These are phyloP conservation scores for Brachypalpus laphriformis DNA, from an alignment of 2,888 invertebrate species.

Conservation along the genomic window DNA sequence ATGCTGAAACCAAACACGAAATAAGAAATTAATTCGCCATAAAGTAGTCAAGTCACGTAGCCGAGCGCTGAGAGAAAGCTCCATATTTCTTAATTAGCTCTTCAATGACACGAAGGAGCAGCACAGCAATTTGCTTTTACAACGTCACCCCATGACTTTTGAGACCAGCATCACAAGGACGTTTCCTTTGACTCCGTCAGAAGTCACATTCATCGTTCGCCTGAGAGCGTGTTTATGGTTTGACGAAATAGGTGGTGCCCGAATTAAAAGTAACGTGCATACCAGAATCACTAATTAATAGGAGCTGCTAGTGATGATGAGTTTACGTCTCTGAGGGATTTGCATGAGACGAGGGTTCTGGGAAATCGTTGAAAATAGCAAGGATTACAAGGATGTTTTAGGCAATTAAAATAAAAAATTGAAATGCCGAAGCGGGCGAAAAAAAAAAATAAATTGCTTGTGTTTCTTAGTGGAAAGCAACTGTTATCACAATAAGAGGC, in stretches of 20 bases:
- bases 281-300: conserved; percentile 72
- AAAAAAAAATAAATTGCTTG: conserved; percentile 3
- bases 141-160: conserved; percentile 63
- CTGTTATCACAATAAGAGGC: too few species aligned
- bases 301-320: conserved; percentile 59
- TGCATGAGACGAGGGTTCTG: not conserved
- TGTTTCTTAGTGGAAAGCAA: not conserved
- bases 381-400: conserved; percentile 17
- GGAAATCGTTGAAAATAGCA: conserved; percentile 2
- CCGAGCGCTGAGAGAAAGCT: conserved; percentile 70
- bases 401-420: conserved; percentile 40
- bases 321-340: conserved; percentile 50
- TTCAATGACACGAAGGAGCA: conserved; percentile 73
- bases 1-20: conserved; percentile 71
- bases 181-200: conserved; percentile 66
- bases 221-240: conserved; percentile 73
- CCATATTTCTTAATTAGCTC: conserved; percentile 74
- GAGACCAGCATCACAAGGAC: conserved; percentile 68
- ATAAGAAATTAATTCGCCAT: conserved; percentile 73
- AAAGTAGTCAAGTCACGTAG: conserved; percentile 73
- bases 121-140: conserved; percentile 68
- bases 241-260: conserved; percentile 69
- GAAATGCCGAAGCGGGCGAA: not conserved
- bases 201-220: conserved; percentile 68
- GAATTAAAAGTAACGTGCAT: conserved; percentile 72